Evolutionary conservation across 2,797 vertebrate species (phyloP), one percentile per base, ranked within the genome.

Genomic region (Centroberyx gerrardi): DNA sequence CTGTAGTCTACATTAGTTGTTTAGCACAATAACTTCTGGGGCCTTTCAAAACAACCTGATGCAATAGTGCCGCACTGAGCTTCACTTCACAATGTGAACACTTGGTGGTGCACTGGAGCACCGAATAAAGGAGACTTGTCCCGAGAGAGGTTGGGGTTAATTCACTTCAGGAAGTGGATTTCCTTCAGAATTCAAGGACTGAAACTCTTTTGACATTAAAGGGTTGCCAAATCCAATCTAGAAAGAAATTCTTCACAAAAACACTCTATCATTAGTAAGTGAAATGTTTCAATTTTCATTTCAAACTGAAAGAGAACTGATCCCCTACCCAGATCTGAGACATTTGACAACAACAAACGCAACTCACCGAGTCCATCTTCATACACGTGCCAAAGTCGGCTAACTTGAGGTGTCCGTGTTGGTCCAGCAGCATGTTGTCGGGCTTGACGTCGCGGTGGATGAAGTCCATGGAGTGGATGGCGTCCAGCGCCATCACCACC

Each of bases 321-420:
- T 5, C 33, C 33, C 33, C 33, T 1, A 33, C 13, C 0, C 44
- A 3, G 17, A 22, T 15, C 6, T 6, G 9, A 58, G 31, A 17
- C 55, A 58, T 36, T 33, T 17, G 7, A 17, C 1, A 10, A 28
- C 8, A 12, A 4, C 2, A 62, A 63, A 29, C 3, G 15, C 2
- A 2, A 94, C 96, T 93, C 92, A 99, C 98, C 82, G 96, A 94
- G 91, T 99, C 97, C 98, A 99, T 99, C 94, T 96, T 99, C 97
- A 99, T 99, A 84, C 98, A 99, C 0, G 98, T 99, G 91, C 98
- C 98, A 64, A 99, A 99, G 90, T 99, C 98, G 5, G 98, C 97
- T 72, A 99, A 95, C 86, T 99, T 99, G 70, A 99, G 94, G 90
- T 99, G 98, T 60, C 98, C 98, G 0, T 94, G 68, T 56, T 94